Evolutionary conservation across 35 echinoderm and acorn worm genomes (phyloP), one percentile per base, ranked within the genome.

Genomic region (Patiria miniata): DNA sequence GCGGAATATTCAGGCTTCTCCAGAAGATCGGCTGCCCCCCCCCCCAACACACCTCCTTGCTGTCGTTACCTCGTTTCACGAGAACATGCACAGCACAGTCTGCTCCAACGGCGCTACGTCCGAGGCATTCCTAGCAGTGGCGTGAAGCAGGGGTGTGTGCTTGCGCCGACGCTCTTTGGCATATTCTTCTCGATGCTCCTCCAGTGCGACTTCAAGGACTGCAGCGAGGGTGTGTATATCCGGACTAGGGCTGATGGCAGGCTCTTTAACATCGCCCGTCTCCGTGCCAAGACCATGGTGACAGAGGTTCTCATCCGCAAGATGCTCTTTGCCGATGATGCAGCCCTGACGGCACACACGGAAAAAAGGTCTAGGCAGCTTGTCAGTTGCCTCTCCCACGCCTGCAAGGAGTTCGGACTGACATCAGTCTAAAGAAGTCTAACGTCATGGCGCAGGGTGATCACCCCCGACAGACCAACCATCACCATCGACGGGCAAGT

Each of bases 371-470:
- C 36, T 19, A 7, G 36, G 78, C 40, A 21, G 32, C 78, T 80
- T 39, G 40, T 80, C 30, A 30, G 36, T 19, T 8, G 59, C 32
- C 81, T 87, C 23, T 79, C 84, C 40, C 9, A 79, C 16, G 90
- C 90, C n/a, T 65, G 90, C 39, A 85, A 90, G 28, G 5, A 85
- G 21, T 92, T 92, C 40, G 79, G 84, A 8, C 33, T 92, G 39
- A 88, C 39, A 92, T 88, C 83, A 92, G 78, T 79, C 1, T n/a
- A n/a, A n/a, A n/a, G n/a, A n/a, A n/a, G n/a, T n/a, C n/a, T n/a
- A n/a, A n/a, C n/a, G n/a, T n/a, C n/a, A n/a, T n/a, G n/a, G n/a
- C n/a, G n/a, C n/a, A n/a, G n/a, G n/a, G n/a, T n/a, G n/a, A n/a
- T n/a, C n/a, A n/a, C n/a, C n/a, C n/a, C n/a, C n/a, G n/a, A n/a